Percentiles rank a stretch among this genome's conserved stretches.
Conservation (phyloP, 2,113 vertebrate genomes). For the Cryptoleucopteryx plumbea region DNA sequence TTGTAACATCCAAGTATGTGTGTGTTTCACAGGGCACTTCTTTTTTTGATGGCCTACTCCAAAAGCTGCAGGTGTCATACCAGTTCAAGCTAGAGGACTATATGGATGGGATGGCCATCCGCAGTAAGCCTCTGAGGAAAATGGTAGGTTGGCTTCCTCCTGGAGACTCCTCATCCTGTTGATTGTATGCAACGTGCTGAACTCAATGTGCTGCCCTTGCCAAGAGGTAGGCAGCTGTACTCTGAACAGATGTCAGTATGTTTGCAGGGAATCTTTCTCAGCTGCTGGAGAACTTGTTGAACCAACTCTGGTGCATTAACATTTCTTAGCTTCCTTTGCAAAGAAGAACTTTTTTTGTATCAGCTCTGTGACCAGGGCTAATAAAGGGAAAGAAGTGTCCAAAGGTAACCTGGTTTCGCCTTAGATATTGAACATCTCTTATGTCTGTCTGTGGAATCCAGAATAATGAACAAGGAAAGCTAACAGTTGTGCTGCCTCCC, state of each 20-base stretch:
- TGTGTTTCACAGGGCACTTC: conserved; percentile 81
- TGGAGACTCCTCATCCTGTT: neutral
- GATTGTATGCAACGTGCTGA: neutral
- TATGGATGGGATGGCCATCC: conserved; percentile 95
- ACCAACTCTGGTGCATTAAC: neutral
- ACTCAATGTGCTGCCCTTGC: neutral
- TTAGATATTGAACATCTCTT: neutral
- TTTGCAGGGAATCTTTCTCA: neutral
- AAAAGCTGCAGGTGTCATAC: conserved; percentile 92
- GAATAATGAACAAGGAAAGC: neutral
- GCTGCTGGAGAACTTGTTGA: neutral
- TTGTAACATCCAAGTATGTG: neutral
- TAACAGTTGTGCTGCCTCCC: neutral
- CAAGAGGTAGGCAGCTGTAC: neutral
- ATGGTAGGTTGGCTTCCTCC: conserved; percentile 72
- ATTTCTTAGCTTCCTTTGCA: neutral
- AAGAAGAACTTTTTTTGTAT: neutral
- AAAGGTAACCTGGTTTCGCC: neutral
- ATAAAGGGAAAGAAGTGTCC: neutral
- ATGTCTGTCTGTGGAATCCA: neutral
- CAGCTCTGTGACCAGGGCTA: neutral
- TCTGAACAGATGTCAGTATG: neutral
- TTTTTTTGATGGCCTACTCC: conserved; percentile 92
- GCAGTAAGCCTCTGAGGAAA: conserved; percentile 90
- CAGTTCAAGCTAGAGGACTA: conserved; percentile 95